These are phyloP conservation scores for Nyctereutes procyonoides DNA, from an alignment of 2,113 vertebrate species.

Conservation along the genomic window DNA sequence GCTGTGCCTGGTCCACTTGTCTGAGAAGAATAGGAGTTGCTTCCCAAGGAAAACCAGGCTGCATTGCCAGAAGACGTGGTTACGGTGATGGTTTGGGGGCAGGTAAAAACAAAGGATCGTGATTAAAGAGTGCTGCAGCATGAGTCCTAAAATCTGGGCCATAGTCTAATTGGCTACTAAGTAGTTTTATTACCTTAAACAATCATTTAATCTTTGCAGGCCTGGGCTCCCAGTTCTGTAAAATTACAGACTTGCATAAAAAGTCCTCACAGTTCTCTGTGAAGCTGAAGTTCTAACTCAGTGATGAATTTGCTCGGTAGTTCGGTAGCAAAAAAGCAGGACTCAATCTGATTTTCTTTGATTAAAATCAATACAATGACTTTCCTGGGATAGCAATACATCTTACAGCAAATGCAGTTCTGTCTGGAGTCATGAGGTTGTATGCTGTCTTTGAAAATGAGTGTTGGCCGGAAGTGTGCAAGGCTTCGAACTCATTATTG, in stretches of 20 bases:
- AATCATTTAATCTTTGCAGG: slow-evolving; percentile 21
- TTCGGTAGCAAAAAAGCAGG: not conserved
- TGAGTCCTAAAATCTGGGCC: not conserved
- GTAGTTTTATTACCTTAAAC: slow-evolving; percentile 15
- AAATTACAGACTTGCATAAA: not conserved
- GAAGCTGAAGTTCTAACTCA: slow-evolving; percentile 31
- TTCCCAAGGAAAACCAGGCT: slow-evolving; percentile 17
- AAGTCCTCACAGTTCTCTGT: not conserved
- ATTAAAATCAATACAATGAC: not conserved
- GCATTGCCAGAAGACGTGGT: not conserved
- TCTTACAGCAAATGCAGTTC: not conserved
- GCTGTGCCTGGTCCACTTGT: not conserved
- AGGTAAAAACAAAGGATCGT: not conserved
- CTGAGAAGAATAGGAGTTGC: not conserved
- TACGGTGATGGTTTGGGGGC: not conserved
- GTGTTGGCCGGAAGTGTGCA: not conserved
- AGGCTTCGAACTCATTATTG: slow-evolving; percentile 4
- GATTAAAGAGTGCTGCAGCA: not conserved
- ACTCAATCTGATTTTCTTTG: not conserved
- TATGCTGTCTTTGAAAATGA: not conserved
- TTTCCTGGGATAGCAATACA: not conserved
- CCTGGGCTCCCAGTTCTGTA: not conserved
- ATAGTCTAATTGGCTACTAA: not conserved
- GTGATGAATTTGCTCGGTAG: not conserved
- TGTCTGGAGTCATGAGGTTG: not conserved